These are phyloP conservation scores for Opisthocomus hoazin DNA, from an alignment of 2,113 vertebrate species.

Conservation along the genomic window DNA sequence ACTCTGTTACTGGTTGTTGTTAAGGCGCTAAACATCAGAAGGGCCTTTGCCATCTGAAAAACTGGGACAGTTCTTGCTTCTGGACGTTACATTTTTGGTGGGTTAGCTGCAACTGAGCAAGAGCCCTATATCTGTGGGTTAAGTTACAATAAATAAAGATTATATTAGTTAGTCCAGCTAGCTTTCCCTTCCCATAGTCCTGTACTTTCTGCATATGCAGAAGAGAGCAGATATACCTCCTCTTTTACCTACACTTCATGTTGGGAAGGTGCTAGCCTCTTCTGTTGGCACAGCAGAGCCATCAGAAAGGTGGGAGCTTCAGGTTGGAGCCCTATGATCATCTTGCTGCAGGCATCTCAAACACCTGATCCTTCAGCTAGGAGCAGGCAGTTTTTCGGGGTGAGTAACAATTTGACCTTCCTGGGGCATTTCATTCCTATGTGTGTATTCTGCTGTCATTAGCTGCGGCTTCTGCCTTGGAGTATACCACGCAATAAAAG, in stretches of 20 bases:
- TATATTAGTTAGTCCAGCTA: neutral
- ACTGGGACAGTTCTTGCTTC: neutral
- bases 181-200: neutral
- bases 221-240: neutral
- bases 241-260: neutral
- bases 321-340: rapidly evolving
- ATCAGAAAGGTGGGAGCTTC: neutral
- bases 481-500: neutral
- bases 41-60: neutral
- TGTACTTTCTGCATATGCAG: neutral
- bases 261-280: neutral
- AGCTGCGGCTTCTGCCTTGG: neutral
- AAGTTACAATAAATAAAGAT: neutral
- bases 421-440: neutral
- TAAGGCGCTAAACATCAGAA: neutral
- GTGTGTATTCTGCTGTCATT: neutral
- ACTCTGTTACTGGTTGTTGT: neutral
- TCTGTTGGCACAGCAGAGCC: neutral
- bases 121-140: rapidly evolving
- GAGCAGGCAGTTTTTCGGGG: neutral
- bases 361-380: neutral
- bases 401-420: neutral
- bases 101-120: neutral
- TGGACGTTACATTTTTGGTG: rapidly evolving
- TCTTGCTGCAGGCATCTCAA: neutral